Evolutionary conservation across 1,140 invertebrate species (phyloP), one percentile per base, ranked within the genome.

Genomic region (Eupristina koningsbergeri): DNA sequence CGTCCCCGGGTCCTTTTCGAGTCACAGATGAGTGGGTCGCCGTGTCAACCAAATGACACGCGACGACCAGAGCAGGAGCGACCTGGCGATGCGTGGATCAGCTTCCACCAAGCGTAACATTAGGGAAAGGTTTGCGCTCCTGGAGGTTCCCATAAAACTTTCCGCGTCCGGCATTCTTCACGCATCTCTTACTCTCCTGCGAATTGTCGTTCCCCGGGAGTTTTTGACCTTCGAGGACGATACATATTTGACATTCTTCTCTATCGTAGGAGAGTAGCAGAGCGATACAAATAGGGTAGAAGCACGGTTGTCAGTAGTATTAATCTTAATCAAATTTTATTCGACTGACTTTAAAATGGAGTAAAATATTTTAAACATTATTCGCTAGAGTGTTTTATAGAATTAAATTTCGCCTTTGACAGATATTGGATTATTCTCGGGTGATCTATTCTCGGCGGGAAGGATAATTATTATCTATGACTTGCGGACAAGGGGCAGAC

Each of bases 1-100:
- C 45, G 41, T 74, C 45, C 15, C 15, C 47, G 29, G 50, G 61
- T 50, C 45, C 1, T 50, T 53, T 75, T 75, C 47, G 41, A 41
- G 31, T 63, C 45, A 17, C 15, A 39, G 71, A 11, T 34, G 80
- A 76, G 1, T 29, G 45, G 50, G n/a, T 26, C 29, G 67, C 26
- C 41, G 74, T 11, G 17, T 39, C 36, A 53, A 31, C 22, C 11
- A 81, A 81, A 41, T 81, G 69, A 81, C 80, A 81, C 80, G 58
- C 71, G 58, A 47, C n/a, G 36, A 47, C 11, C 53, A 1, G 67
- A 29, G 13, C 53, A 34, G n/a, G n/a, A n/a, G 1, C 53, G 36
- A 81, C 31, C 41, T 61, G 58, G 11, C 80, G 45, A 82, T 82
- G 41, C 73, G 73, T 79, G 61, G 41, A 69, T 80, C 63, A 19